Percentiles rank a stretch among this genome's conserved stretches.
Evolutionary conservation across 2,797 vertebrate species (phyloP).

Genomic region (Channa striata): DNA sequence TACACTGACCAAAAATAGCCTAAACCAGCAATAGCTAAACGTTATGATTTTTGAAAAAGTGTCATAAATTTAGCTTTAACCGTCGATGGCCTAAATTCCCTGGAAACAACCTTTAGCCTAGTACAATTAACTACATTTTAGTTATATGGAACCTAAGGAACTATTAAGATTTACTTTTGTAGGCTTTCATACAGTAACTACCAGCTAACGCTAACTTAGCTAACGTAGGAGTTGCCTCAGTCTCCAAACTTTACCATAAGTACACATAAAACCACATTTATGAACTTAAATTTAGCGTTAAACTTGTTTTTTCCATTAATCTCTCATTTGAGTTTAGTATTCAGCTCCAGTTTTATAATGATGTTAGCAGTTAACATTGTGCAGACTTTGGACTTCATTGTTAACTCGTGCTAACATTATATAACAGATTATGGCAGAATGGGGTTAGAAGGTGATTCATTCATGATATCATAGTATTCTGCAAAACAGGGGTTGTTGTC

Average conservation of each 20-base stretch:
- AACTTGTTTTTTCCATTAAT: background rate
- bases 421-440: background rate
- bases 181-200: background rate
- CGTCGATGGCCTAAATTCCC: background rate
- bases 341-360: slow-evolving; percentile 4
- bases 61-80: background rate
- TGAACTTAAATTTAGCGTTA: background rate
- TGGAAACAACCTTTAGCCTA: background rate
- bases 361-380: background rate
- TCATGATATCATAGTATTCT: background rate
- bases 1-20: background rate
- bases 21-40: background rate
- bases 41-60: background rate
- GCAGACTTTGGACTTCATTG: slow-evolving; percentile 43
- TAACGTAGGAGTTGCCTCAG: background rate
- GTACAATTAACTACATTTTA: background rate
- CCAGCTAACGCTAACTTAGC: background rate
- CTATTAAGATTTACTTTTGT: background rate
- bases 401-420: background rate
- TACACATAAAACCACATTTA: background rate
- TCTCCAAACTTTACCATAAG: background rate
- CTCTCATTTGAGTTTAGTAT: background rate
- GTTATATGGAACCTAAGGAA: background rate
- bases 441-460: background rate
- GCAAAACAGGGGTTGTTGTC: background rate